Evolutionary conservation across 2,113 vertebrate genomes (phyloP).

Genomic region (Tricholaema leucomelas): DNA sequence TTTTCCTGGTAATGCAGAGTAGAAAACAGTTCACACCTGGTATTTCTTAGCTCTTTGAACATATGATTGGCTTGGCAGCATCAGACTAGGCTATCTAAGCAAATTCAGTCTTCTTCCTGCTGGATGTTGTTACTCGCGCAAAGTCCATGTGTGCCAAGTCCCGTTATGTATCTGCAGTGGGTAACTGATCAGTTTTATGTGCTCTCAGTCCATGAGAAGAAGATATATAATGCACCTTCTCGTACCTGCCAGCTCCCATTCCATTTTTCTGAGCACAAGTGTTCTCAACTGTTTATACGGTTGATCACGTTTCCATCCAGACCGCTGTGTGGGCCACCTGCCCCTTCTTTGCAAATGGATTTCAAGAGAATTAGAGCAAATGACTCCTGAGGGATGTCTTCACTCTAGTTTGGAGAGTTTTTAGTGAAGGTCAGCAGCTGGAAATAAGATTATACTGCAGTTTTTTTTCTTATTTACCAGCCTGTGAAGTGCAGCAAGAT

Average conservation of each 20-base stretch:
- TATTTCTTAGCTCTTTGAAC: neutral
- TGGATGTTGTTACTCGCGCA: neutral
- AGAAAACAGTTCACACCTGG: neutral
- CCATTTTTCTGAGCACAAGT: neutral
- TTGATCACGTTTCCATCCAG: neutral
- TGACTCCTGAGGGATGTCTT: neutral
- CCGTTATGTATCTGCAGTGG: neutral
- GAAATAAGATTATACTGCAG: neutral
- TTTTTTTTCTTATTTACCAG: neutral
- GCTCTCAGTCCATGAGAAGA: neutral
- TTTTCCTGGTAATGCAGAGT: neutral
- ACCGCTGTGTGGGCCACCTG: neutral
- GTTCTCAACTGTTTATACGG: neutral
- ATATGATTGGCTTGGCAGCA: neutral
- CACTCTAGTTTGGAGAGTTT: neutral
- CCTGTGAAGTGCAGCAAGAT: neutral
- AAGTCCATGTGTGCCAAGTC: neutral
- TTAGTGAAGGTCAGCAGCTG: conserved; percentile 8
- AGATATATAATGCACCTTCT: neutral
- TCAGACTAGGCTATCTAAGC: neutral
- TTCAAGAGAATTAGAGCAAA: neutral
- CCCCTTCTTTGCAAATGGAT: neutral
- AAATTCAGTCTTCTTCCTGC: neutral
- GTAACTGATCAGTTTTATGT: neutral
- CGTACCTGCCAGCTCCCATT: neutral